Evolutionary conservation across 2,888 invertebrate species (phyloP).

Genomic region (Carcina quercana): DNA sequence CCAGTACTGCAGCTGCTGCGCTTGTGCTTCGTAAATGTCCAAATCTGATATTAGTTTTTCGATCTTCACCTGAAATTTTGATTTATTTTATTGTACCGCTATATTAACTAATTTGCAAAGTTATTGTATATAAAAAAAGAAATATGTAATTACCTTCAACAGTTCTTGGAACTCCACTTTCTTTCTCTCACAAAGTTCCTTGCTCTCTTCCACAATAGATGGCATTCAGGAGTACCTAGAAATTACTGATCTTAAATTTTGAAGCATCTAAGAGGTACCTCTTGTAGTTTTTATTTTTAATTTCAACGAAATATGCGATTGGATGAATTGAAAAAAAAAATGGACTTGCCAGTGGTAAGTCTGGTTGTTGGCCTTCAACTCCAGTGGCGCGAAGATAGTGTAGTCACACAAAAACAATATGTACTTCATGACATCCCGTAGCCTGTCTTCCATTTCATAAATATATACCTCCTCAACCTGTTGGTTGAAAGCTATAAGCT

Average conservation of each 20-base stretch:
- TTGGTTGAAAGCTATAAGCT: conserved; percentile 83
- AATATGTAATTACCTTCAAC: no score
- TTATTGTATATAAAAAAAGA: no score
- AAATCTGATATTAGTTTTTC: conserved; percentile 89
- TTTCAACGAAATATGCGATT: no score
- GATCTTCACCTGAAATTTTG: conserved; percentile 78
- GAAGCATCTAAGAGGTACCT: no score
- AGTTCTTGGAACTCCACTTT: conserved; percentile 89
- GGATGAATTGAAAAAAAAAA: no score
- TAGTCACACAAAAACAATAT: conserved; percentile 91
- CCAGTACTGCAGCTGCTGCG: conserved; percentile 90
- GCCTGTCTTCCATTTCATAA: conserved; percentile 83
- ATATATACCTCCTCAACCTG: conserved; percentile 81
- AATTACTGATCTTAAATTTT: conserved; percentile 13
- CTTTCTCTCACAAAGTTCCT: conserved; percentile 86
- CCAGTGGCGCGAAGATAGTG: conserved; percentile 83
- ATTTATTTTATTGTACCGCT: no score
- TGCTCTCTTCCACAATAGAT: conserved; percentile 87
- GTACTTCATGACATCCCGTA: conserved; percentile 79
- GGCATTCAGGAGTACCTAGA: conserved; percentile 84
- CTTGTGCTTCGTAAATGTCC: conserved; percentile 84
- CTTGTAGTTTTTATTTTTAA: no score
- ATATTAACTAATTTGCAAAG: not conserved
- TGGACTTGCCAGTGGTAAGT: conserved; percentile 84
- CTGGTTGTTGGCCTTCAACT: conserved; percentile 91